phyloP scores from a whole-genome alignment of 2,888 invertebrate species.

The Lypha dubia region DNA sequence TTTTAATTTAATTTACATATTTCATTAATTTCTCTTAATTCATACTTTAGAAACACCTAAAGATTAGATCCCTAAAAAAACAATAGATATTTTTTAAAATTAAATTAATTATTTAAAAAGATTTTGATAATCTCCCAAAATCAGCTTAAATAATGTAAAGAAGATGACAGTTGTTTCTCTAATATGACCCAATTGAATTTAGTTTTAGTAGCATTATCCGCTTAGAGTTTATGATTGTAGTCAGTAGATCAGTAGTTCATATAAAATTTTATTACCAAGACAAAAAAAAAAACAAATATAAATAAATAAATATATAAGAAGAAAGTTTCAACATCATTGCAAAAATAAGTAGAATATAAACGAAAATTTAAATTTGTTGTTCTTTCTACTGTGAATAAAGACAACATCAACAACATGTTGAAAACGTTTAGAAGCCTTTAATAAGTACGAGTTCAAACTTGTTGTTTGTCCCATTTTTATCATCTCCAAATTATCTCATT shows the following conservation, averaged over 20 bases:
- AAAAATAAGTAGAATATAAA: neutral
- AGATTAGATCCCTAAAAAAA: too few species aligned
- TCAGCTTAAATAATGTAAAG: too few species aligned
- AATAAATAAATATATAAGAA: too few species aligned
- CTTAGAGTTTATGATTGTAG: neutral
- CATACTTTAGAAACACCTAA: too few species aligned
- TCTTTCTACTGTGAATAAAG: neutral
- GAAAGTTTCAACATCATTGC: neutral
- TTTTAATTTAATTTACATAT: too few species aligned
- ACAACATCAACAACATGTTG: constrained; percentile 33
- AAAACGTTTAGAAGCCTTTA: constrained; percentile 20
- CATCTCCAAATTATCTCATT: constrained; percentile 59
- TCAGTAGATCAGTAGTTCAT: neutral
- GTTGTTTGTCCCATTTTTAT: constrained; percentile 18
- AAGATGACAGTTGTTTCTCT: neutral
- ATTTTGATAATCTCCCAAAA: too few species aligned
- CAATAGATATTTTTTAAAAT: too few species aligned
- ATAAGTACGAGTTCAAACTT: constrained; percentile 8
- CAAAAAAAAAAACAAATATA: neutral
- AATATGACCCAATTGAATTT: constrained; percentile 28
- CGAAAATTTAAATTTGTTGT: constrained; percentile 7
- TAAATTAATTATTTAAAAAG: too few species aligned
- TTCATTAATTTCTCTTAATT: too few species aligned
- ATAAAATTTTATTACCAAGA: neutral
- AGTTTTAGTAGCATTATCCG: constrained; percentile 18